Conservation (phyloP, 2,113 vertebrate genomes). For the Gnathonemus echidnorhynchus region DNA sequence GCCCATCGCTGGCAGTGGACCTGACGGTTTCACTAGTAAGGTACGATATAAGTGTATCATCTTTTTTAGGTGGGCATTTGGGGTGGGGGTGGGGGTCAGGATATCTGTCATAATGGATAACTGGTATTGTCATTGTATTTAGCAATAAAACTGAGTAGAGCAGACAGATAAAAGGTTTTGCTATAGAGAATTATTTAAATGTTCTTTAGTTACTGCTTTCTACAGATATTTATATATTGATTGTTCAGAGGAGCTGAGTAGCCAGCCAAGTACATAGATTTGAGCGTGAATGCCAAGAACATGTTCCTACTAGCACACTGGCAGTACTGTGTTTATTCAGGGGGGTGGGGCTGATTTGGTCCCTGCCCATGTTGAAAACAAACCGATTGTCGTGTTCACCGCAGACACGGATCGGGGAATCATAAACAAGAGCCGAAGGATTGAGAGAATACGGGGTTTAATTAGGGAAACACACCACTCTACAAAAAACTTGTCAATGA, state of each 20-base stretch:
- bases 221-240: not conserved
- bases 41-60: not conserved
- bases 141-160: not conserved
- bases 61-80: not conserved
- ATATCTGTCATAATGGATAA: not conserved
- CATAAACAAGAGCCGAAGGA: too few species aligned
- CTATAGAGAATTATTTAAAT: not conserved
- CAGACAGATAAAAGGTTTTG: not conserved
- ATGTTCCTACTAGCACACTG: not conserved
- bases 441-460: too few species aligned
- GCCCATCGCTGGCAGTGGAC: not conserved
- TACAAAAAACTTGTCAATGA: too few species aligned
- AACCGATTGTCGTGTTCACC: not conserved
- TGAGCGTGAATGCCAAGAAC: not conserved
- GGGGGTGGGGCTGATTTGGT: too few species aligned
- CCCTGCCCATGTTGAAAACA: not conserved
- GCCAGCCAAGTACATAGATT: not conserved
- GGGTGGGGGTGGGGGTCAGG: not conserved
- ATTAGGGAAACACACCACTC: too few species aligned
- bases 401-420: too few species aligned
- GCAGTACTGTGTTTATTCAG: not conserved
- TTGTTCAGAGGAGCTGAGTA: not conserved
- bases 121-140: not conserved
- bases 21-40: conserved; percentile 25
- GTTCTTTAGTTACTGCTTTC: not conserved